These are phyloP conservation scores for Drosophila kepulauana DNA, from an alignment of 1,140 invertebrate genomes.

Conservation along the genomic window DNA sequence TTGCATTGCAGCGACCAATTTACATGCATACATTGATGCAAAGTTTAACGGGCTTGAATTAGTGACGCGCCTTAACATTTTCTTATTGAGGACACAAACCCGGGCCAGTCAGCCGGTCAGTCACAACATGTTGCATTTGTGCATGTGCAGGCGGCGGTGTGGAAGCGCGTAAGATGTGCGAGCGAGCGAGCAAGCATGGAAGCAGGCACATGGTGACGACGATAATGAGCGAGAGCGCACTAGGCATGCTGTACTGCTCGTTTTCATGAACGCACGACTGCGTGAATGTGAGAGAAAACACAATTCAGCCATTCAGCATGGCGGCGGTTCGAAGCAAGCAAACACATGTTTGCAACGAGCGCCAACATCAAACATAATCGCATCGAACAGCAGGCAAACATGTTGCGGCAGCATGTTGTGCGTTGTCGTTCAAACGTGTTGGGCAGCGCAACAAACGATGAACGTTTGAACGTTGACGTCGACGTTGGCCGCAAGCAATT, in stretches of 20 bases:
- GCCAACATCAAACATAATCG: constrained; percentile 39
- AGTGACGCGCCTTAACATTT: constrained; percentile 37
- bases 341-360: constrained; percentile 39
- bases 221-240: constrained; percentile 1
- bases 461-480: constrained; percentile 1
- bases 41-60: constrained; percentile 28
- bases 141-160: neutral
- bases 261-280: constrained; percentile 47
- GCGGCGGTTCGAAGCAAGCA: constrained; percentile 4
- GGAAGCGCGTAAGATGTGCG: neutral
- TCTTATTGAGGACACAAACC: constrained; percentile 69
- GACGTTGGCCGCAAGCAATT: constrained; percentile 5
- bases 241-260: constrained; percentile 46
- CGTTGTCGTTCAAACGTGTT: constrained; percentile 2
- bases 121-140: constrained; percentile 36
- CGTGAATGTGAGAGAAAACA: neutral
- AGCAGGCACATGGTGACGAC: constrained; percentile 11
- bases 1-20: neutral
- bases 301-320: neutral
- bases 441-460: constrained; percentile 11
- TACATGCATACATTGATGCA: neutral
- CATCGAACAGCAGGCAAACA: neutral
- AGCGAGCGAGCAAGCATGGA: constrained; percentile 1
- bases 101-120: constrained; percentile 10
- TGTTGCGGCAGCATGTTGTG: constrained; percentile 5